Evolutionary conservation across 2,113 vertebrate genomes (phyloP), one percentile per base, ranked within the genome.

Genomic region (Choloepus hoffmanni): DNA sequence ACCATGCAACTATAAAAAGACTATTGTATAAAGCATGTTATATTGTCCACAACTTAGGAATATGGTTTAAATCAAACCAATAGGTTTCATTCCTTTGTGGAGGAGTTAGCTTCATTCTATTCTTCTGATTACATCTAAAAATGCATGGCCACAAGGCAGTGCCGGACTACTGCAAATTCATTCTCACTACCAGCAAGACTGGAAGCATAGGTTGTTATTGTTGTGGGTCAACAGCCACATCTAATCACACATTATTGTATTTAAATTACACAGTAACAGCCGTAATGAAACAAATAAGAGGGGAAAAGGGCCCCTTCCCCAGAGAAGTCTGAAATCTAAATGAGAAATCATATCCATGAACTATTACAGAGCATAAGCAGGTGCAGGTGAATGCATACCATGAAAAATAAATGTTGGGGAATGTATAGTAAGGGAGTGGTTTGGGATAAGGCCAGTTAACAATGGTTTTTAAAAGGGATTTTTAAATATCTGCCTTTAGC

Each of bases 81-180:
- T 1, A 90, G 13, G 10, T 89, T 92, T 95, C 16, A 89, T 60
- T 76, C 12, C 45, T 89, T 5, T 72, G 30, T 89, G 11, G 55
- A 94, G 11, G 53, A 87, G 72, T 90, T 85, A 79, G 26, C 26
- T 58, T 53, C 85, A 91, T 86, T 90, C 58, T 76, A 76, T 92
- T 93, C 60, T 78, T 94, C 48, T 93, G 79, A 95, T 93, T 87
- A 86, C 23, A 95, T 53, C 79, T 86, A 63, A 96, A 97, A 96
- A 89, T 95, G 74, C 74, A 76, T 24, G 70, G 65, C 45, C 58
- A 93, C 85, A 96, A 89, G 92, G 90, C 2, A 95, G n/a, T 79
- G 15, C n/a, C 36, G 85, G 36, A 97, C 72, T 91, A 93, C 95
- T 89, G 43, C 79, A 91, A 94, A 97, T 88, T 92, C 72, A 94